Evolutionary conservation across 2,797 vertebrate species (phyloP).

Genomic region (Acrossocheilus wenchowensis): DNA sequence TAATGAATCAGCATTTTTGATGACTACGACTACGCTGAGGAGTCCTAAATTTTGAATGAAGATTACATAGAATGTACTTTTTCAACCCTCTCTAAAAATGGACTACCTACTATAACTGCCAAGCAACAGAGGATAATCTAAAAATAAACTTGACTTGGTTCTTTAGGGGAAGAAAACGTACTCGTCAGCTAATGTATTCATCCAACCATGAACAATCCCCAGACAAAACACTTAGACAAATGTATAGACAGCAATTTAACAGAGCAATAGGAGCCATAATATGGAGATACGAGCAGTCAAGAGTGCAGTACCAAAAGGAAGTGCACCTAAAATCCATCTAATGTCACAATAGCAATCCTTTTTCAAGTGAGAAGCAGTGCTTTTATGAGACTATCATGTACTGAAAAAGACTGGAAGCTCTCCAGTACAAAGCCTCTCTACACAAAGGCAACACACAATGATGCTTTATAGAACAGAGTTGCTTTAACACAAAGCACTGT

Average conservation of each 20-base stretch:
- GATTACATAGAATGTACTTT: background rate
- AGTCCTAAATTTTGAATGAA: background rate
- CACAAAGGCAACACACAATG: slow-evolving; percentile 39
- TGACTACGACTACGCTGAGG: background rate
- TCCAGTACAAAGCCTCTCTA: slow-evolving; percentile 38
- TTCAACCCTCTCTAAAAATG: background rate
- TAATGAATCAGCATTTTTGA: background rate
- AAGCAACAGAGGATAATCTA: slow-evolving; percentile 12
- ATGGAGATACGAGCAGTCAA: background rate
- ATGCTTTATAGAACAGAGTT: slow-evolving; percentile 17
- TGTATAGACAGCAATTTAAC: slow-evolving; percentile 25
- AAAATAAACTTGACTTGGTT: slow-evolving; percentile 34
- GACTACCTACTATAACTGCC: background rate
- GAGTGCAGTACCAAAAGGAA: background rate
- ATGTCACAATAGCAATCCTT: slow-evolving; percentile 21
- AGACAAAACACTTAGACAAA: slow-evolving; percentile 29
- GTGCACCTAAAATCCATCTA: slow-evolving; percentile 40
- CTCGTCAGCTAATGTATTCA: slow-evolving; percentile 31
- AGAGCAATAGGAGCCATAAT: background rate
- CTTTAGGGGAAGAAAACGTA: slow-evolving; percentile 18
- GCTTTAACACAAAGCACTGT: slow-evolving; percentile 41
- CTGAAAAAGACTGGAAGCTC: slow-evolving; percentile 37
- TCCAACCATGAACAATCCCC: slow-evolving; percentile 16
- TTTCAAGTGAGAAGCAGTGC: slow-evolving; percentile 22
- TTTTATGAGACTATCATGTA: slow-evolving; percentile 40